Evolutionary conservation across 2,888 invertebrate genomes (phyloP).

Genomic region (Sicus ferrugineus): DNA sequence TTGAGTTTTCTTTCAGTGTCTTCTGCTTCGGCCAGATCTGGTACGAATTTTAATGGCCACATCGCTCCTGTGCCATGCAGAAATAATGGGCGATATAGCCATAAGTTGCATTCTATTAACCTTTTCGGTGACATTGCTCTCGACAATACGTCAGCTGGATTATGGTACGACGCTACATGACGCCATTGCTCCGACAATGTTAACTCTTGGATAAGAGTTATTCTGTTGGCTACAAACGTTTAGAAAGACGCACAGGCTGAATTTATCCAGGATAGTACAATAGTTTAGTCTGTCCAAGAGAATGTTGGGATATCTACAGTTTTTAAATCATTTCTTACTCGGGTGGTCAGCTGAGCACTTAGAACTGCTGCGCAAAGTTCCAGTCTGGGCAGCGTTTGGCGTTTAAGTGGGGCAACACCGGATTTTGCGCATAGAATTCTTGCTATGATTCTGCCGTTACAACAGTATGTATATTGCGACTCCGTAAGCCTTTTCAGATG

Average conservation of each 20-base stretch:
- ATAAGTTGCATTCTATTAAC: conserved; percentile 29
- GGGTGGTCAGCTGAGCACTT: too few species aligned
- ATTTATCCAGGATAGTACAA: conserved; percentile 1
- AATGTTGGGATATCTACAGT: not conserved
- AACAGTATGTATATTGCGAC: conserved; percentile 18
- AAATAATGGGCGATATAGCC: conserved; percentile 35
- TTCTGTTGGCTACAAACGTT: conserved; percentile 8
- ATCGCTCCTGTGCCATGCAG: not conserved
- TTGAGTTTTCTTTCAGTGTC: too few species aligned
- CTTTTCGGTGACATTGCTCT: conserved; percentile 28
- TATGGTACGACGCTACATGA: conserved; percentile 24
- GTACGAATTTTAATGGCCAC: not conserved
- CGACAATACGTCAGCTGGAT: conserved; percentile 36
- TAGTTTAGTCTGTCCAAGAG: conserved; percentile 35
- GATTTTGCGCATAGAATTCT: not conserved
- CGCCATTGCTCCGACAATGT: conserved; percentile 18
- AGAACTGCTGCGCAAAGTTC: too few species aligned
- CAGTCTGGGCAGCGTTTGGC: too few species aligned
- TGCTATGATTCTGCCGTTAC: conserved; percentile 1
- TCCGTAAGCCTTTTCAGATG: conserved; percentile 17
- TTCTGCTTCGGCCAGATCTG: too few species aligned
- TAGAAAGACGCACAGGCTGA: not conserved
- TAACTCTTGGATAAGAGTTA: too few species aligned
- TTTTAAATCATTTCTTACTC: not conserved
- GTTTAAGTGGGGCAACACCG: too few species aligned